Evolutionary conservation across 2,113 vertebrate genomes (phyloP).

Genomic region (Thunnus thynnus): DNA sequence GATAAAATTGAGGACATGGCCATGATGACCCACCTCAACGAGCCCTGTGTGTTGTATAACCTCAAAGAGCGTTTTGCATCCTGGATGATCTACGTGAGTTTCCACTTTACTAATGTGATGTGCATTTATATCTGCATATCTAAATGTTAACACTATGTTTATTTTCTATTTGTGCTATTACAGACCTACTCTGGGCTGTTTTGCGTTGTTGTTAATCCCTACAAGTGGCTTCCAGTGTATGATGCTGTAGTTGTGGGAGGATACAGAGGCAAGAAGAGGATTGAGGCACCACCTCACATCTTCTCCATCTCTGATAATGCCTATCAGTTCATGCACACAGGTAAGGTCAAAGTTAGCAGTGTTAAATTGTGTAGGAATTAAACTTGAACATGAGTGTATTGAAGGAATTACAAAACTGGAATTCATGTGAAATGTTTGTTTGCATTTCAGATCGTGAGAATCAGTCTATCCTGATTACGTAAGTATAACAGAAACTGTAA

Average conservation of each 20-base stretch:
- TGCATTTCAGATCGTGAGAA: conserved; percentile 86
- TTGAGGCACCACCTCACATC: conserved; percentile 82
- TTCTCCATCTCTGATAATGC: conserved; percentile 84
- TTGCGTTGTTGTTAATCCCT: conserved; percentile 89
- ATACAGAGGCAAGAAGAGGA: conserved; percentile 83
- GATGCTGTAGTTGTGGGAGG: conserved; percentile 64
- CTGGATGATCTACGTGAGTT: conserved; percentile 93
- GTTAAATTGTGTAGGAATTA: no score
- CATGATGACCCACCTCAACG: conserved; percentile 88
- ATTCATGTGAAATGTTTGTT: no score
- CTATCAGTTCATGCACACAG: conserved; percentile 79
- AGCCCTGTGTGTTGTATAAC: conserved; percentile 85
- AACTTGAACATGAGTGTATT: no score
- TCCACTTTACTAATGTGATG: not conserved
- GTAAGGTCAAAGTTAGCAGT: conserved; percentile 49
- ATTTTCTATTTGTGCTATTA: conserved; percentile 5
- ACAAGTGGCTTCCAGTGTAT: conserved; percentile 93
- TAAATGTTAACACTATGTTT: no score
- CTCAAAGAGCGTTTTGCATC: conserved; percentile 91
- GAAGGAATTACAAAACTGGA: no score
- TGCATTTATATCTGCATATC: no score
- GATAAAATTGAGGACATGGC: conserved; percentile 87
- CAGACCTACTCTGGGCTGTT: conserved; percentile 93
- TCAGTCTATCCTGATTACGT: conserved; percentile 89
- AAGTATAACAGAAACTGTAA: conserved; percentile 58